These are phyloP conservation scores for Zaprionus vittiger DNA, from an alignment of 1,140 invertebrate genomes.

Conservation along the genomic window DNA sequence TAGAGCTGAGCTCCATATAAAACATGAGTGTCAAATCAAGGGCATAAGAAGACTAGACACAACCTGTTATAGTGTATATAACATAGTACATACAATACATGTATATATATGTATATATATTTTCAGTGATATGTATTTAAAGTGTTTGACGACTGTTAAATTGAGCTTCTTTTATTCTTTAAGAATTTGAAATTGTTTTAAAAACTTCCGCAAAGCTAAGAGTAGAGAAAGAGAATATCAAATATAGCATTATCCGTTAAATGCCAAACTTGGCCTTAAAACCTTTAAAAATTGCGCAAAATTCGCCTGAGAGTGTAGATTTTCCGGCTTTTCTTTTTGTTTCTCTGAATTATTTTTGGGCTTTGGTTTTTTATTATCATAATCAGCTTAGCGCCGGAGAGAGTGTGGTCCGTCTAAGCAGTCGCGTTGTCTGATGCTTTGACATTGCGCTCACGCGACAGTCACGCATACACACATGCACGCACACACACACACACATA, in stretches of 20 bases:
- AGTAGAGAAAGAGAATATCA: neutral
- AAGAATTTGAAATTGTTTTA: neutral
- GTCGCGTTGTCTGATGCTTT: slow-evolving; percentile 61
- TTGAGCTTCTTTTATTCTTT: no score
- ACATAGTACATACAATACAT: no score
- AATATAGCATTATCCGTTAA: neutral
- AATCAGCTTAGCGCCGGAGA: slow-evolving; percentile 7
- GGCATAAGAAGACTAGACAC: no score
- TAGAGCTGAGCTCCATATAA: no score
- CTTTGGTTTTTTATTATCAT: slow-evolving; percentile 6
- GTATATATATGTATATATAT: no score
- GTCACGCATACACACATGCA: slow-evolving; percentile 12
- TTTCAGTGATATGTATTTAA: no score
- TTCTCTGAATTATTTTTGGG: slow-evolving; percentile 1
- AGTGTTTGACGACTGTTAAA: neutral
- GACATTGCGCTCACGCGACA: slow-evolving; percentile 53
- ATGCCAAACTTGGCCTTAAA: neutral
- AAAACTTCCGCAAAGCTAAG: neutral
- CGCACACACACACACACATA: slow-evolving; percentile 37
- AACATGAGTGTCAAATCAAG: no score
- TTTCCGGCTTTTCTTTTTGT: slow-evolving; percentile 11
- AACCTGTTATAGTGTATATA: no score
- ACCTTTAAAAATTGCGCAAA: neutral
- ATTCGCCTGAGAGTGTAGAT: neutral
- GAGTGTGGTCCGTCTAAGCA: slow-evolving; percentile 18